These are phyloP conservation scores for Catharus bicknelli DNA, from an alignment of 2,113 vertebrate genomes.

Conservation along the genomic window DNA sequence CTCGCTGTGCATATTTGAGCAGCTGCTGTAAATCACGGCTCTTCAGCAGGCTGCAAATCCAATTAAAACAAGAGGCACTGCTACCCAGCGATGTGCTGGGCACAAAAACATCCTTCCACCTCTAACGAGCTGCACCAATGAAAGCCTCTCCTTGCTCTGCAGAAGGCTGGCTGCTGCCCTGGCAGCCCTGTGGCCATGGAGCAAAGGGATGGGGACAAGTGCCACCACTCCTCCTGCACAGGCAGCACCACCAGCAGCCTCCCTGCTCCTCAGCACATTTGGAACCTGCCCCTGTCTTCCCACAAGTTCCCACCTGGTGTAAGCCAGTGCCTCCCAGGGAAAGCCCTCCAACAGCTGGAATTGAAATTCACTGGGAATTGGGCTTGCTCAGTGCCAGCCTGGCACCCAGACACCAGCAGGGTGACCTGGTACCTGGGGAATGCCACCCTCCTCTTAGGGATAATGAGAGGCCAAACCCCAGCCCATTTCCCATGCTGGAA, in stretches of 20 bases:
- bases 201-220: background rate
- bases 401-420: too few species aligned
- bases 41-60: background rate
- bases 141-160: background rate
- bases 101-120: background rate
- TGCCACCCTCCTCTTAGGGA: rapidly evolving
- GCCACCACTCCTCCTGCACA: background rate
- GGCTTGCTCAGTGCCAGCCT: background rate
- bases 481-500: rapidly evolving
- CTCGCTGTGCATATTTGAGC: background rate
- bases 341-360: background rate
- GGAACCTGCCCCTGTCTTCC: background rate
- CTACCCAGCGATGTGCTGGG: background rate
- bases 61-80: constrained; percentile 1
- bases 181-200: rapidly evolving
- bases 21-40: background rate
- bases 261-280: background rate
- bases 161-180: background rate
- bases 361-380: background rate
- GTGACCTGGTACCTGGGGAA: background rate
- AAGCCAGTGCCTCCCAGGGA: rapidly evolving
- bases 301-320: rapidly evolving
- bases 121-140: background rate
- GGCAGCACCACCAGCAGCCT: rapidly evolving
- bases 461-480: rapidly evolving